These are phyloP conservation scores for Centropristis striata DNA, from an alignment of 2,113 vertebrate genomes.

Conservation along the genomic window DNA sequence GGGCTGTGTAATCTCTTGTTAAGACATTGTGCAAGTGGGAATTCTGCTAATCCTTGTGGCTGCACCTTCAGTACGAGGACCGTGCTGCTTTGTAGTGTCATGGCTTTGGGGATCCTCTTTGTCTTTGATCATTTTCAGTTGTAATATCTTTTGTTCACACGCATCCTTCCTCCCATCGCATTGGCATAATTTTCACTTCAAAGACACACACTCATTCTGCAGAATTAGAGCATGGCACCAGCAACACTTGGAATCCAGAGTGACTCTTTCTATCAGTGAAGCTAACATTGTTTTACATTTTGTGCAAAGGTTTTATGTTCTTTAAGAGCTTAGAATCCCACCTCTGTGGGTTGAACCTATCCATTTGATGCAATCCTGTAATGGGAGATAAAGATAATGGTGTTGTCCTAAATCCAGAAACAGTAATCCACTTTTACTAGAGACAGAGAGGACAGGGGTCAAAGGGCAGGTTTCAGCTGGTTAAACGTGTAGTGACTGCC, in stretches of 20 bases:
- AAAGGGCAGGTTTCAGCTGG: slow-evolving; percentile 44
- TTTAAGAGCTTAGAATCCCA: slow-evolving; percentile 15
- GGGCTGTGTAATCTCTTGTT: slow-evolving; percentile 45
- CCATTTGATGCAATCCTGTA: slow-evolving; percentile 65
- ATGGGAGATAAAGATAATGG: slow-evolving; percentile 49
- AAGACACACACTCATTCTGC: slow-evolving; percentile 27
- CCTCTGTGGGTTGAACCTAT: slow-evolving; percentile 31
- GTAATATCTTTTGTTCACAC: slow-evolving; percentile 41
- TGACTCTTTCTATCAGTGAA: slow-evolving; percentile 1
- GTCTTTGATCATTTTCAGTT: slow-evolving; percentile 52
- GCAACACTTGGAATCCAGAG: slow-evolving; percentile 28
- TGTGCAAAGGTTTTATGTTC: slow-evolving; percentile 9
- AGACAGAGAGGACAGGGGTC: slow-evolving; percentile 40
- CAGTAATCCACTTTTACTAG: slow-evolving; percentile 46
- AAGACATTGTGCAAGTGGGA: slow-evolving; percentile 9
- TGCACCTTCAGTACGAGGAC: slow-evolving; percentile 24
- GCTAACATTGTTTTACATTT: slow-evolving; percentile 27
- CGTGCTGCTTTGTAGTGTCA: slow-evolving; percentile 60
- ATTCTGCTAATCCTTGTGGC: slow-evolving; percentile 39
- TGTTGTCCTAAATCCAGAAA: slow-evolving; percentile 54
- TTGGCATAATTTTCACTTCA: slow-evolving; percentile 35
- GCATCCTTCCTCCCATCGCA: slow-evolving; percentile 27
- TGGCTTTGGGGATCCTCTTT: slow-evolving; percentile 57
- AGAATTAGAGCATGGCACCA: slow-evolving; percentile 38
- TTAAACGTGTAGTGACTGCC: slow-evolving; percentile 23